A percentile compares a stretch with the other conserved stretches of the same genome.
These are phyloP conservation scores for Drosophila tanythrix DNA, from an alignment of 2,888 invertebrate genomes.

Conservation along the genomic window DNA sequence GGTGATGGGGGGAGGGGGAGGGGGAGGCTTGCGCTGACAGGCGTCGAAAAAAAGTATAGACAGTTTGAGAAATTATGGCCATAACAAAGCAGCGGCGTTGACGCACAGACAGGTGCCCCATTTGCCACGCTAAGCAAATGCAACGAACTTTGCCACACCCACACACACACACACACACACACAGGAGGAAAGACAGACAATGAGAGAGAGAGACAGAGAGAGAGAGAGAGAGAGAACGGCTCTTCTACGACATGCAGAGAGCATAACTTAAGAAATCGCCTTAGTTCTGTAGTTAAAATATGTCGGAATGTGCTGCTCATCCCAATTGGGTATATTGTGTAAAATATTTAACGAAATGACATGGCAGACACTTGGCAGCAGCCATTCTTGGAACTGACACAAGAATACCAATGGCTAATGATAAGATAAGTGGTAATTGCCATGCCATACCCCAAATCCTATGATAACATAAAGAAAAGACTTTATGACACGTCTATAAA, in stretches of 20 bases:
- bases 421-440: slow-evolving; percentile 10
- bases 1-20: not conserved
- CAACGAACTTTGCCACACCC: slow-evolving; percentile 32
- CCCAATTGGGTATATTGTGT: not conserved
- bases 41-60: slow-evolving; percentile 49
- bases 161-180: slow-evolving; percentile 12
- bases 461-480: not conserved
- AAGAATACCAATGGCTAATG: slow-evolving; percentile 2
- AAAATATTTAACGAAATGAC: slow-evolving; percentile 27
- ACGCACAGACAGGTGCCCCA: slow-evolving; percentile 22
- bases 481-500: not conserved
- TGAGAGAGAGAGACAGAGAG: not conserved
- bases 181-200: not conserved
- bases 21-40: not conserved
- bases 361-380: slow-evolving; percentile 5
- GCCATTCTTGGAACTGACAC: not conserved
- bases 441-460: not conserved
- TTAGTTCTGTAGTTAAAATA: slow-evolving; percentile 17
- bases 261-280: slow-evolving; percentile 18
- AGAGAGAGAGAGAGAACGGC: not conserved
- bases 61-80: slow-evolving; percentile 53
- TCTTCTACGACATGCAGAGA: not conserved
- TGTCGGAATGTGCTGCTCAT: slow-evolving; percentile 5
- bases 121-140: slow-evolving; percentile 37
- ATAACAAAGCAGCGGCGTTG: slow-evolving; percentile 6